A percentile compares a stretch with the other conserved stretches of the same genome.
These are phyloP conservation scores for Lutraria lutraria DNA, from an alignment of 2,888 invertebrate species.

Conservation along the genomic window DNA sequence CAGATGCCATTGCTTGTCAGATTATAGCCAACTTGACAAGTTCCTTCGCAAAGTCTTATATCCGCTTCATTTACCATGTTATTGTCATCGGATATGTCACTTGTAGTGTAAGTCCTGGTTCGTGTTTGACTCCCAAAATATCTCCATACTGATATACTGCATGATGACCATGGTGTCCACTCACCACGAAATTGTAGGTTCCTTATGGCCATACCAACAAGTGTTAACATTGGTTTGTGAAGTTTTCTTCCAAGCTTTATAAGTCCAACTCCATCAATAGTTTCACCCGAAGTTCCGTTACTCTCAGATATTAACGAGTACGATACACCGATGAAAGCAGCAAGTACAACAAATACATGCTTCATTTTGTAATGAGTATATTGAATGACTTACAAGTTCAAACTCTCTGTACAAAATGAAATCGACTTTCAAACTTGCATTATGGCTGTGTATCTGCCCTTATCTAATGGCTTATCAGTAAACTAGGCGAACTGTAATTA, in stretches of 20 bases:
- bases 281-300: not conserved
- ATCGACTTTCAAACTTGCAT: too few species aligned
- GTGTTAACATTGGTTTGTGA: conserved; percentile 12
- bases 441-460: too few species aligned
- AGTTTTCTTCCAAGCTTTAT: conserved; percentile 15
- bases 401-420: too few species aligned
- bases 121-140: conserved; percentile 19
- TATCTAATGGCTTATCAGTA: too few species aligned
- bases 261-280: conserved; percentile 6
- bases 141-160: not conserved
- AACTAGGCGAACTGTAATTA: too few species aligned
- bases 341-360: not conserved
- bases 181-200: not conserved
- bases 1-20: conserved; percentile 31
- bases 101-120: not conserved
- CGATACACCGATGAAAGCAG: not conserved
- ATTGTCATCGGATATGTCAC: not conserved
- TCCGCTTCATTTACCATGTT: not conserved
- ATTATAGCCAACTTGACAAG: conserved; percentile 27
- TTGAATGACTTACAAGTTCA: too few species aligned
- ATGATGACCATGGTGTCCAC: conserved; percentile 27
- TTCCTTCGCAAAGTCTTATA: conserved; percentile 30
- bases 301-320: not conserved
- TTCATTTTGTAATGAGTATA: not conserved
- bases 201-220: conserved; percentile 22